phyloP scores from a whole-genome alignment of 2,888 invertebrate genomes.

The Drosophila neonasuta region DNA sequence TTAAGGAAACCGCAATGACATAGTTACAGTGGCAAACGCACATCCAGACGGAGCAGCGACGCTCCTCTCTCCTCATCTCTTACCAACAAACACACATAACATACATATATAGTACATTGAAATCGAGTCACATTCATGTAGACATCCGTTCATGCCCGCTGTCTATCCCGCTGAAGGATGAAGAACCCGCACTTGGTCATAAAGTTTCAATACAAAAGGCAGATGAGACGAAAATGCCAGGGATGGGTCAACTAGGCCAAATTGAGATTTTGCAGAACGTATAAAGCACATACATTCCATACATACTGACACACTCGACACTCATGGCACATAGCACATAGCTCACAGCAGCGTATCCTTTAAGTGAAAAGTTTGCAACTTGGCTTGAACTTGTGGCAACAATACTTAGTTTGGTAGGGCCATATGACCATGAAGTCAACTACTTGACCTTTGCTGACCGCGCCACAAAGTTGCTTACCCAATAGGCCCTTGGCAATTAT shows the following conservation, averaged over 20 bases:
- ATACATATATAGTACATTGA: slow-evolving; percentile 15
- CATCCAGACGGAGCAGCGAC: slow-evolving; percentile 18
- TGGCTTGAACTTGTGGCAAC: slow-evolving; percentile 41
- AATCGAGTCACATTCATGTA: slow-evolving; percentile 26
- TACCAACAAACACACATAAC: slow-evolving; percentile 9
- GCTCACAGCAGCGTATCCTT: neutral
- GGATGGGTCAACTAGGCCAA: slow-evolving; percentile 15
- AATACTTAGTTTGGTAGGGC: slow-evolving; percentile 21
- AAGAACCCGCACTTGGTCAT: slow-evolving; percentile 45
- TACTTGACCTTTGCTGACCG: slow-evolving; percentile 20
- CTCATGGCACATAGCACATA: neutral
- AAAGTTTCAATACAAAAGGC: slow-evolving; percentile 44
- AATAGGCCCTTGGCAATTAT: neutral
- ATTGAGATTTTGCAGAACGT: slow-evolving; percentile 28
- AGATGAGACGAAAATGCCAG: slow-evolving; percentile 16
- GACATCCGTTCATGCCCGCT: slow-evolving; percentile 38
- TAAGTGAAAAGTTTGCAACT: slow-evolving; percentile 40
- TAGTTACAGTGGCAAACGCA: slow-evolving; percentile 62
- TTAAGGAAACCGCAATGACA: slow-evolving; percentile 77
- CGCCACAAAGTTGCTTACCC: slow-evolving; percentile 20
- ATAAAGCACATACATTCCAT: slow-evolving; percentile 1
- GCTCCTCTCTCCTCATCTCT: neutral
- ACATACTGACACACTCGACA: neutral
- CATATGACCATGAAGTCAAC: slow-evolving; percentile 53
- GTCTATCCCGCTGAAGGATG: slow-evolving; percentile 35